Evolutionary conservation across 2,113 vertebrate genomes (phyloP), one percentile per base, ranked within the genome.

Genomic region (Coracopsis vasa): DNA sequence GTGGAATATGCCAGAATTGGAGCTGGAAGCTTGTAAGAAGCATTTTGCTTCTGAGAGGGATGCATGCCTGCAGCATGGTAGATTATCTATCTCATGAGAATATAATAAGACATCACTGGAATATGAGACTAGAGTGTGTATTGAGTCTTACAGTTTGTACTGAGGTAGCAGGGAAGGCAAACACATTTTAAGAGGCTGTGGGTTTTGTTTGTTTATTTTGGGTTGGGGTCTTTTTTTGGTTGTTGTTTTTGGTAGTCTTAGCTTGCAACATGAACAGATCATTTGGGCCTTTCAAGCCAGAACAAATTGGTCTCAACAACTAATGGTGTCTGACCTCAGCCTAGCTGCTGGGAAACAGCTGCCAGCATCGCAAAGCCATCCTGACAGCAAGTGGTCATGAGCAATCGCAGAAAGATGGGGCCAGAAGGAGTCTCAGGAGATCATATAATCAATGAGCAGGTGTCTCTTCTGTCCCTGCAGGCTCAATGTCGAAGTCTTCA

Each of bases 21-120:
- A 85, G 20, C 69, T 92, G 75, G 35, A 79, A 64, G 62, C 7
- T 60, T 21, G 6, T 29, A n/a, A 85, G 73, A 13, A 87, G 27
- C 24, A 27, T 82, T 61, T 91, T 7, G 4, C 2, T 81, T 77
- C 48, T 54, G 50, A 74, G 48, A 31, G 53, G 33, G 19, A 10
- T 0, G 0, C 16, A 31, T 45, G 37, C 13, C 58, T 51, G 21
- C 37, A 37, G 47, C 1, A 0, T 19, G 11, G 13, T 27, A 19
- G 14, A 13, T 25, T 72, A 33, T 47, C 42, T 66, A 1, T 44
- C 53, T 79, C 35, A 3, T 13, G 12, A 4, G 44, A 44, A 35
- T 21, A 3, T 2, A 33, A 16, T 4, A 48, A 61, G 11, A 23
- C 20, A 37, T 37, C 11, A 10, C 15, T 67, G 21, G 37, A 77